Evolutionary conservation across 2,113 vertebrate species (phyloP).

Genomic region (Pterocles gutturalis): DNA sequence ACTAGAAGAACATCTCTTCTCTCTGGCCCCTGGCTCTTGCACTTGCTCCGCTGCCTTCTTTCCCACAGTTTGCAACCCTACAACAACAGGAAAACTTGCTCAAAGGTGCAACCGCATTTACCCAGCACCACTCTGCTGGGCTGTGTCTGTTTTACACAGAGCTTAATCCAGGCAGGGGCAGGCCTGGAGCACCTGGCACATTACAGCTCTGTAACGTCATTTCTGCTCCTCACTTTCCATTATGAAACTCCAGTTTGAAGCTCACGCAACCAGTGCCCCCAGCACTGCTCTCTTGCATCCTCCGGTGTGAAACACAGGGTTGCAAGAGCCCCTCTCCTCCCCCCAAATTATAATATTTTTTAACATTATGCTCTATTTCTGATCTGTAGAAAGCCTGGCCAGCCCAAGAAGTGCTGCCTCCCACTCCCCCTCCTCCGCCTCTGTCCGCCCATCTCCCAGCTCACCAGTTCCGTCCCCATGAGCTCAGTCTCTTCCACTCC

Average conservation of each 20-base stretch:
- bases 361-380: background rate
- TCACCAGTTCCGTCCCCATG: background rate
- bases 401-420: background rate
- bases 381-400: background rate
- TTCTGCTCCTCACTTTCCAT: background rate
- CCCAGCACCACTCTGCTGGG: background rate
- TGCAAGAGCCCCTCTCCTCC: background rate
- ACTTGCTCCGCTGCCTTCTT: background rate
- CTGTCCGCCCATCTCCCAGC: background rate
- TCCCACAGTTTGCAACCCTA: too few relatives aligned
- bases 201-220: background rate
- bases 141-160: background rate
- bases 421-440: background rate
- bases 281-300: background rate
- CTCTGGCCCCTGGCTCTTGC: background rate
- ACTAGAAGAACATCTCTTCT: background rate
- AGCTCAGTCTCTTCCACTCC: background rate
- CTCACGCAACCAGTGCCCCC: background rate
- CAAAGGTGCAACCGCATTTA: background rate
- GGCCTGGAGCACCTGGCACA: background rate
- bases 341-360: background rate
- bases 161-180: background rate
- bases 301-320: background rate
- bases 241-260: background rate
- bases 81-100: background rate